phyloP scores from a whole-genome alignment of 2,797 vertebrate genomes.

The Myotis planiceps region DNA sequence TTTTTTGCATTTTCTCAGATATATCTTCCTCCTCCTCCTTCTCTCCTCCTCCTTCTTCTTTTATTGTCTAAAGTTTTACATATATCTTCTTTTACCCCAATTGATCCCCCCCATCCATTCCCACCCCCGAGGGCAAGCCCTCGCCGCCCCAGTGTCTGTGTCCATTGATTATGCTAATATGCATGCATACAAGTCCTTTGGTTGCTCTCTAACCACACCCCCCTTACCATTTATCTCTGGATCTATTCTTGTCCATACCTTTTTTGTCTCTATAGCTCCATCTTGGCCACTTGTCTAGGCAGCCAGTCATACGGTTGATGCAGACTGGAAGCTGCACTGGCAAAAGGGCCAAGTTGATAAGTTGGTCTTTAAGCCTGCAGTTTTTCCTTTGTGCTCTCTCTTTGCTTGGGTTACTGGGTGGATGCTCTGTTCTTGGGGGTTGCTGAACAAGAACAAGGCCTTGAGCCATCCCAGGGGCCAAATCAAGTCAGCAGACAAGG shows the following conservation, averaged over 20 bases:
- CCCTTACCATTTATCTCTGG: too few species aligned
- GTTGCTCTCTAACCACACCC: too few species aligned
- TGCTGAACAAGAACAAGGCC: not conserved
- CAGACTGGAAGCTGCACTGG: not conserved
- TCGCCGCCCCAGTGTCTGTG: too few species aligned
- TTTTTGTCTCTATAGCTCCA: not conserved
- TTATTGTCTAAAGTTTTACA: too few species aligned
- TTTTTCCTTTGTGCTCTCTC: conserved; percentile 7
- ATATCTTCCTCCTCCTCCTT: too few species aligned
- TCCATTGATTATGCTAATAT: too few species aligned
- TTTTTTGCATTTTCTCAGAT: too few species aligned
- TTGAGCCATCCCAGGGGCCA: conserved; percentile 16
- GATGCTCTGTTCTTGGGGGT: not conserved
- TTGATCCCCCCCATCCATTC: too few species aligned
- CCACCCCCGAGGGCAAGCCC: too few species aligned
- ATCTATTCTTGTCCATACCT: not conserved
- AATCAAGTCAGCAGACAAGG: not conserved
- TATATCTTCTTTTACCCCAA: too few species aligned
- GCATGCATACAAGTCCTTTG: too few species aligned
- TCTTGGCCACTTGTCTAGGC: not conserved
- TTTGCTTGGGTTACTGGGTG: conserved; percentile 14
- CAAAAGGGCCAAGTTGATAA: not conserved
- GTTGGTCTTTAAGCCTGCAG: not conserved
- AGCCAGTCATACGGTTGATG: not conserved
- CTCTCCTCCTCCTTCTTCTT: too few species aligned